A percentile compares a stretch with the other conserved stretches of the same genome.
Evolutionary conservation across 2,113 vertebrate genomes (phyloP).

Genomic region (Phalacrocorax carbo): DNA sequence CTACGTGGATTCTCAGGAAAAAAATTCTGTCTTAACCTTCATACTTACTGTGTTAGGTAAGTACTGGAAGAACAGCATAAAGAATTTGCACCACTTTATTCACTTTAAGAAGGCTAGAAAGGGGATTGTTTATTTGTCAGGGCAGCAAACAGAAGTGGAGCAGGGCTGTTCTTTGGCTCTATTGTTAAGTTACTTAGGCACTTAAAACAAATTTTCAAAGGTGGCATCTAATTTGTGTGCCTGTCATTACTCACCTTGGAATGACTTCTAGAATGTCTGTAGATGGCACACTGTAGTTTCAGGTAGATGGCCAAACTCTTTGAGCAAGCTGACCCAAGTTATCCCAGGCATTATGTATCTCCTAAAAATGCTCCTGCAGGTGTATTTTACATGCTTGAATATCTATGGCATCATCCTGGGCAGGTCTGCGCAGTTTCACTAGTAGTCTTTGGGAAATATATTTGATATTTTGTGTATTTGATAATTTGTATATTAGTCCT

Average conservation of each 20-base stretch:
- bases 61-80: not conserved
- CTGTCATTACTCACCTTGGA: not conserved
- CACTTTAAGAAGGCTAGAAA: not conserved
- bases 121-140: not conserved
- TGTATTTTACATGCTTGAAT: not conserved
- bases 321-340: not conserved
- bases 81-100: not conserved
- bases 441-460: not conserved
- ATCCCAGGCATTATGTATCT: not conserved
- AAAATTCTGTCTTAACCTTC: accelerated
- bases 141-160: not conserved
- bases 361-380: not conserved
- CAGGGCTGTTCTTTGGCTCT: not conserved
- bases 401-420: not conserved
- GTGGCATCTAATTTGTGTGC: not conserved
- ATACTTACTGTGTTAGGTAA: not conserved
- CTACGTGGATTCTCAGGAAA: accelerated
- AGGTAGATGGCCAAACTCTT: not conserved
- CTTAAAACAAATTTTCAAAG: not conserved
- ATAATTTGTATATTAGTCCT: not conserved
- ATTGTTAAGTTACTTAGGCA: not conserved
- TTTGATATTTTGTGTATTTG: not conserved
- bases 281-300: not conserved
- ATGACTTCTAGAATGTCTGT: not conserved
- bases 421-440: not conserved